A percentile compares a stretch with the other conserved stretches of the same genome.
Conservation (phyloP, 2,113 vertebrate species). For the Pseudonaja textilis region DNA sequence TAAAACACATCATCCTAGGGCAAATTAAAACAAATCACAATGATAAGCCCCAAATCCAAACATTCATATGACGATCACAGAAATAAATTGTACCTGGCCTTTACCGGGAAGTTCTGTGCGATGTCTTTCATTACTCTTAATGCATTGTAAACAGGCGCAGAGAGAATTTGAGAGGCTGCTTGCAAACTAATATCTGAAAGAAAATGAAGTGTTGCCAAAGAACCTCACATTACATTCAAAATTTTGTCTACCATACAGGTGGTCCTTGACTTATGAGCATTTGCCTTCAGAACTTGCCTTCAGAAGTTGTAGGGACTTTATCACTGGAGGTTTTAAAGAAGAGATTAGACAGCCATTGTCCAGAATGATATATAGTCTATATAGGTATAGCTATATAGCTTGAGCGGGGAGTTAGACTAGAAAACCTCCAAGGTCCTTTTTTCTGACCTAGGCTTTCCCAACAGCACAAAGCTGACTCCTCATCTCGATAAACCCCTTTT, state of each 20-base stretch:
- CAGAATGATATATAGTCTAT: neutral
- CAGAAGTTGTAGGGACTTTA: neutral
- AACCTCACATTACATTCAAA: neutral
- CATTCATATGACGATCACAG: neutral
- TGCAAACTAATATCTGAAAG: slow-evolving; percentile 91
- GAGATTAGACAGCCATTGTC: neutral
- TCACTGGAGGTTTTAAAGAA: neutral
- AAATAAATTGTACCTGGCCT: slow-evolving; percentile 84
- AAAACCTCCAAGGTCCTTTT: neutral
- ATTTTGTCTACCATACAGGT: neutral
- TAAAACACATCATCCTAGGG: neutral
- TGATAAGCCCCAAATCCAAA: slow-evolving; percentile 25
- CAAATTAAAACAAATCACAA: too few relatives aligned
- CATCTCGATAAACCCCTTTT: too few relatives aligned
- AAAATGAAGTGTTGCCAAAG: slow-evolving; percentile 14
- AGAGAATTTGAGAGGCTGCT: slow-evolving; percentile 86
- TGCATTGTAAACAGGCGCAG: slow-evolving; percentile 83
- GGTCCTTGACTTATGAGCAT: neutral
- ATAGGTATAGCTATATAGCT: neutral
- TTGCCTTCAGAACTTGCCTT: neutral
- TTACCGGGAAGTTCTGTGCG: slow-evolving; percentile 93
- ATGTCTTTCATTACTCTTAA: slow-evolving; percentile 91
- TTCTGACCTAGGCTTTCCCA: too few relatives aligned
- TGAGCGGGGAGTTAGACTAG: neutral
- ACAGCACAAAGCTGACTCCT: too few relatives aligned